Conservation (phyloP, 2,888 invertebrate genomes). For the Lasioglossum oenotherae region DNA sequence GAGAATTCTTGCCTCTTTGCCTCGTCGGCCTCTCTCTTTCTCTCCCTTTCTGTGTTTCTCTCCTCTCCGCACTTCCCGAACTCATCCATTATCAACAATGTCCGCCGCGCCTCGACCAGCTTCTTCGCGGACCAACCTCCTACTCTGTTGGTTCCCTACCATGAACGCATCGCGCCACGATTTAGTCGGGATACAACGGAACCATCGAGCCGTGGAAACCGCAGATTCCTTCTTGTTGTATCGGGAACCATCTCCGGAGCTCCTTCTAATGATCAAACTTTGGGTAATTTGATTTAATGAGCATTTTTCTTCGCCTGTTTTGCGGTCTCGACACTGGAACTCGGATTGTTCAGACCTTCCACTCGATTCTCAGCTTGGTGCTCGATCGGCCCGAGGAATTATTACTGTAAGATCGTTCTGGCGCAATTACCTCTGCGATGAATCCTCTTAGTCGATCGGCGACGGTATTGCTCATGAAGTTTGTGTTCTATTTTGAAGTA, state of each 20-base stretch:
- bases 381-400: background rate
- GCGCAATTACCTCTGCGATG: background rate
- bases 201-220: conserved; percentile 40
- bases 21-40: background rate
- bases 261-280: conserved; percentile 57
- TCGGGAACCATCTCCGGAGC: conserved; percentile 29
- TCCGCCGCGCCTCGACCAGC: conserved; percentile 20
- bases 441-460: background rate
- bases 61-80: background rate
- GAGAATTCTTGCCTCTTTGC: conserved; percentile 34
- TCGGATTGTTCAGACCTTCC: conserved; percentile 26
- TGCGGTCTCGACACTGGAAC: conserved; percentile 25
- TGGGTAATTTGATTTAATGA: conserved; percentile 65
- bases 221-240: conserved; percentile 18
- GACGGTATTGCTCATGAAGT: background rate
- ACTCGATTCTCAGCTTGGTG: conserved; percentile 24
- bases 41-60: background rate
- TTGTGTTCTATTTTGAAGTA: too few relatives aligned
- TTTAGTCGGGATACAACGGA: conserved; percentile 56
- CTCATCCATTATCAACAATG: conserved; percentile 52
- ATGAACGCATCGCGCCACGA: conserved; percentile 42
- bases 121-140: conserved; percentile 12
- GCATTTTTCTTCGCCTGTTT: conserved; percentile 45
- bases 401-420: background rate
- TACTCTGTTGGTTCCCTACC: conserved; percentile 33